A percentile compares a stretch with the other conserved stretches of the same genome.
These are phyloP conservation scores for Pteropus alecto DNA, from an alignment of 2,113 vertebrate species.

Conservation along the genomic window DNA sequence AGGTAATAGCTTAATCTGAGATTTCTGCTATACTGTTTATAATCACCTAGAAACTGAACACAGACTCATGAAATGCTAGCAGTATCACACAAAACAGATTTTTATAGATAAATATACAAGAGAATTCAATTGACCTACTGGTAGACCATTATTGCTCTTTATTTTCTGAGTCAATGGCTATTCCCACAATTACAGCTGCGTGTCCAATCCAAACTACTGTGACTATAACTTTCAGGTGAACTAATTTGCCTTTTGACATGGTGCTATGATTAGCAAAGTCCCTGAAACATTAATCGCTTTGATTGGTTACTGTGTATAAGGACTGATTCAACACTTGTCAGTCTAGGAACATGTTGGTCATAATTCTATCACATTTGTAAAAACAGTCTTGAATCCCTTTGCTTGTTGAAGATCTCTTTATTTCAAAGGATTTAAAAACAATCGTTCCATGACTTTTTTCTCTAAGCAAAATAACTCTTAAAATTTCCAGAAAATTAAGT, in stretches of 20 bases:
- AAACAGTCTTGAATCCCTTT: neutral
- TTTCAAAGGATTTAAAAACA: neutral
- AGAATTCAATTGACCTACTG: neutral
- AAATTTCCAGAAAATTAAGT: neutral
- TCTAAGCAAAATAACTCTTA: neutral
- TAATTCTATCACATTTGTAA: neutral
- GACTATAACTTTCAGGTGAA: neutral
- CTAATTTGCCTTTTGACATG: constrained; percentile 35
- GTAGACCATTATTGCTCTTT: neutral
- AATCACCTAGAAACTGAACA: neutral
- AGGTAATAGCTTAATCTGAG: neutral
- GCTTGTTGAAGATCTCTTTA: neutral
- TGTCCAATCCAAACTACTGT: neutral
- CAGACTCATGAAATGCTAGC: neutral
- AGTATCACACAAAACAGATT: neutral
- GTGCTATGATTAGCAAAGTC: neutral
- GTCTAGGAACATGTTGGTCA: neutral
- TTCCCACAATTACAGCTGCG: neutral
- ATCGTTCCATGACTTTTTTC: neutral
- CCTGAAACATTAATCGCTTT: constrained; percentile 12
- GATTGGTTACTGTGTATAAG: neutral
- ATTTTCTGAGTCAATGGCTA: neutral
- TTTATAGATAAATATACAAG: neutral
- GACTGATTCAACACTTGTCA: neutral
- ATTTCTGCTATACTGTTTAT: neutral